Base-by-base conservation (phyloP, 53 echinoderm and acorn worm species). In the Pentamera pediparva region DNA sequence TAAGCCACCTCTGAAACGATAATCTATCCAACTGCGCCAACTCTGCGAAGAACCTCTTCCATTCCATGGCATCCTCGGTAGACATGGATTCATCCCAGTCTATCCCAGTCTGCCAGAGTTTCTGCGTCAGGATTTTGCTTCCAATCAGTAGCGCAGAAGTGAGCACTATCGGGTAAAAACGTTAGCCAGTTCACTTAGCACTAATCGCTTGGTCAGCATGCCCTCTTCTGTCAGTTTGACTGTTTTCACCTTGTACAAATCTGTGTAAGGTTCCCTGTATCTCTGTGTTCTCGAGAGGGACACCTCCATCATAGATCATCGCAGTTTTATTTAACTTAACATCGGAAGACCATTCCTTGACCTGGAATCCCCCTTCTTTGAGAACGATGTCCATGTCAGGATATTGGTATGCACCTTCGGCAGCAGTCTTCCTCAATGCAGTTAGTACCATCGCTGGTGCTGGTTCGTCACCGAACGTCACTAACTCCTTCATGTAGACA, bases 261-360 rank as follows among this genome's bases (percentile, higher is more conserved):
- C 62, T 75, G 19, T 62, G 74, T 1, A 81, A 61, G 1, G 75
- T 63, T 40, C 75, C 75, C 37, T 81, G 71, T 31, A 50, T 64
- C 6, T 71, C 39, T 39, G 48, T 17, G 55, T 31, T 26, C 31
- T 25, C 25, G 27, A 19, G 11, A n/a, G 11, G 18, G 31, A 22
- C 19, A 53, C 30, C 4, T 62, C 17, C 47, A 32, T 31, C 59
- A 27, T 58, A 15, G 25, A 6, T 27, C 4, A 6, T 22, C 25
- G 32, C 61, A 2, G 61, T 21, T 17, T 39, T 61, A 34, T 59
- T 52, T 21, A 82, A 36, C 20, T n/a, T 33, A 4, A 35, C 20
- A 20, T 82, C 75, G 4, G 86, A 82, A n/a, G 40, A 49, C 86
- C 86, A 82, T 2, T 63, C 81, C 40, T 86, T 86, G 1, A 82